Evolutionary conservation across 1,140 invertebrate species (phyloP).

Genomic region (Trichomalopsis sarcophagae): DNA sequence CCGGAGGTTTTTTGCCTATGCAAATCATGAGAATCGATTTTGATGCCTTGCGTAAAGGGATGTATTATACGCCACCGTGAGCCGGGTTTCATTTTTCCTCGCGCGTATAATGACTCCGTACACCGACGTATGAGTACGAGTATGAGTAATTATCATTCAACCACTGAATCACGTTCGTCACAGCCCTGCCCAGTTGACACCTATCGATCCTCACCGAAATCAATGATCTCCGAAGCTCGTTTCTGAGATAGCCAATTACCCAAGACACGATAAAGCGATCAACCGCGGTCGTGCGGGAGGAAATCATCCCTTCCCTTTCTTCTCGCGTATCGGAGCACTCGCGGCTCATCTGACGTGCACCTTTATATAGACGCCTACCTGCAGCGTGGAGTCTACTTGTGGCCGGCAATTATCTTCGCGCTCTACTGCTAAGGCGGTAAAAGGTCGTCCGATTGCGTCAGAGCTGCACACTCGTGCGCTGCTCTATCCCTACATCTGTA

Average conservation of each 20-base stretch:
- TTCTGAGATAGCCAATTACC: too few relatives aligned
- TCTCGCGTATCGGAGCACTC: too few relatives aligned
- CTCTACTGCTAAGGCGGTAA: background rate
- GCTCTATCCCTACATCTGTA: background rate
- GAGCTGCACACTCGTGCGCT: background rate
- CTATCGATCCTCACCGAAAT: too few relatives aligned
- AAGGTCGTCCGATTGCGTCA: background rate
- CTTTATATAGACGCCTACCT: too few relatives aligned
- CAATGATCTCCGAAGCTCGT: too few relatives aligned
- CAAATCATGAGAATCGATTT: background rate
- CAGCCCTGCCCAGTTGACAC: too few relatives aligned
- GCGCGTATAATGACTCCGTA: background rate
- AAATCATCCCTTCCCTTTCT: too few relatives aligned
- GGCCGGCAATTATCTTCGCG: background rate
- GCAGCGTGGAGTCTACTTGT: background rate
- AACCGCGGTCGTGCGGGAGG: too few relatives aligned
- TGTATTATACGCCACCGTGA: background rate
- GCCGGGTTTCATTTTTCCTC: background rate
- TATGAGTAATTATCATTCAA: background rate
- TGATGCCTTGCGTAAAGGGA: background rate
- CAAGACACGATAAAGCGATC: conserved; percentile 13
- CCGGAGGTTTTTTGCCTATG: background rate
- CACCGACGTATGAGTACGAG: background rate
- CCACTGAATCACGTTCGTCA: too few relatives aligned
- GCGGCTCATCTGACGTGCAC: too few relatives aligned